Evolutionary conservation across 2,797 vertebrate species (phyloP).

Genomic region (Gadopsis bispinosus): DNA sequence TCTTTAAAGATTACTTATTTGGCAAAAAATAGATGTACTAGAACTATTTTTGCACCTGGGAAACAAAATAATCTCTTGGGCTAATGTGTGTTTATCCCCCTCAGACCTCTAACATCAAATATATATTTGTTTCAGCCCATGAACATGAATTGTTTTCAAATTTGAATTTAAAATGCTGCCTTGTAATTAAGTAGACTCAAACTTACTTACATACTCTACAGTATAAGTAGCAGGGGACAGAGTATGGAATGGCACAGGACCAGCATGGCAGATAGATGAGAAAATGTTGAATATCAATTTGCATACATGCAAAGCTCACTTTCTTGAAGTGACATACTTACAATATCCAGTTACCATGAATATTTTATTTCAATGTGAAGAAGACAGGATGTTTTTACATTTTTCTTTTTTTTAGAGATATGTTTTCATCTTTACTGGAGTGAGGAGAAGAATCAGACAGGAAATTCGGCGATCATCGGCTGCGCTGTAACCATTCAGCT

Average conservation of each 20-base stretch:
- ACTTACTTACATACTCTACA: neutral
- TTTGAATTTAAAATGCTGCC: neutral
- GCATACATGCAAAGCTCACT: neutral
- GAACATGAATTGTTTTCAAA: conserved; percentile 29
- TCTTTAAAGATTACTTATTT: conserved; percentile 25
- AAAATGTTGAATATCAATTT: conserved; percentile 18
- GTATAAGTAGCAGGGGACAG: neutral
- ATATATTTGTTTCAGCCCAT: conserved; percentile 18
- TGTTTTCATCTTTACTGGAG: no score
- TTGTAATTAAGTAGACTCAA: conserved; percentile 18
- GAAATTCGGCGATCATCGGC: no score
- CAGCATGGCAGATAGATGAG: neutral
- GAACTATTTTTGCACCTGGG: conserved; percentile 31
- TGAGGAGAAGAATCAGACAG: no score
- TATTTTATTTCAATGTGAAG: neutral
- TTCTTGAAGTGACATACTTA: neutral
- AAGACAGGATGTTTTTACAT: neutral
- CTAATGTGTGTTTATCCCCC: conserved; percentile 49
- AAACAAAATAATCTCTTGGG: conserved; percentile 42
- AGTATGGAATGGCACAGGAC: neutral
- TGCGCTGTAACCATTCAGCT: no score
- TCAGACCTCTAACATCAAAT: conserved; percentile 54
- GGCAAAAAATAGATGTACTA: conserved; percentile 48
- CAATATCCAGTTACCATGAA: neutral
- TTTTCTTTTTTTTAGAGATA: no score